Evolutionary conservation across 2,113 vertebrate genomes (phyloP).

Genomic region (Lophotis ruficrista): DNA sequence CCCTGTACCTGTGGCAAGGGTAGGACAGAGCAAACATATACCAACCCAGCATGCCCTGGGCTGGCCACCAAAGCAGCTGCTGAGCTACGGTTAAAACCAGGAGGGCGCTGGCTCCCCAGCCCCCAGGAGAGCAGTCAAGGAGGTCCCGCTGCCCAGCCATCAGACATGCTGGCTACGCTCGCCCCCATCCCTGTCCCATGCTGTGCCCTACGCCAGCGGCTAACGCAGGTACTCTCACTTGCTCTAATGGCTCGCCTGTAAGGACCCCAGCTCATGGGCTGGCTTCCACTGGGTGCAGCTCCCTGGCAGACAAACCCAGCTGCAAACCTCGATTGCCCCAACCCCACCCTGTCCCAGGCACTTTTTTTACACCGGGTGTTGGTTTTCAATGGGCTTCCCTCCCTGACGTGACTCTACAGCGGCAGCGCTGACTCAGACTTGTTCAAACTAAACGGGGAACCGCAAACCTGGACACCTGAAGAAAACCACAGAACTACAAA

Average conservation of each 20-base stretch:
- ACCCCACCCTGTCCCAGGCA: not conserved
- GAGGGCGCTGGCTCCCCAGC: not conserved
- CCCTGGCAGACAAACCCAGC: not conserved
- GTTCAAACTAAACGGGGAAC: not conserved
- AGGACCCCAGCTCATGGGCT: not conserved
- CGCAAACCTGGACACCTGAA: not conserved
- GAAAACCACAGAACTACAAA: not conserved
- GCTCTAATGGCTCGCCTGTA: not conserved
- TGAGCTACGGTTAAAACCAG: not conserved
- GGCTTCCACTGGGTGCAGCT: not conserved
- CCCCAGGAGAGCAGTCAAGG: rapidly evolving
- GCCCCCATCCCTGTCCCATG: rapidly evolving
- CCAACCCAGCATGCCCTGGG: not conserved
- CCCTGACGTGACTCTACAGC: not conserved
- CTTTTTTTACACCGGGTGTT: not conserved
- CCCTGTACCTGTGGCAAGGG: not conserved
- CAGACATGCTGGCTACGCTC: rapidly evolving
- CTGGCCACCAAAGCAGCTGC: not conserved
- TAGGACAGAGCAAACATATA: not conserved
- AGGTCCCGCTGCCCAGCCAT: not conserved
- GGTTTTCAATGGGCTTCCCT: not conserved
- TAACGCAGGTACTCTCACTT: not conserved
- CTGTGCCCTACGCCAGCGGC: rapidly evolving
- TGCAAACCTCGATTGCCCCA: not conserved
- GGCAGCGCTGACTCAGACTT: not conserved